phyloP scores from a whole-genome alignment of 2,797 vertebrate genomes.

The Dallia pectoralis region DNA sequence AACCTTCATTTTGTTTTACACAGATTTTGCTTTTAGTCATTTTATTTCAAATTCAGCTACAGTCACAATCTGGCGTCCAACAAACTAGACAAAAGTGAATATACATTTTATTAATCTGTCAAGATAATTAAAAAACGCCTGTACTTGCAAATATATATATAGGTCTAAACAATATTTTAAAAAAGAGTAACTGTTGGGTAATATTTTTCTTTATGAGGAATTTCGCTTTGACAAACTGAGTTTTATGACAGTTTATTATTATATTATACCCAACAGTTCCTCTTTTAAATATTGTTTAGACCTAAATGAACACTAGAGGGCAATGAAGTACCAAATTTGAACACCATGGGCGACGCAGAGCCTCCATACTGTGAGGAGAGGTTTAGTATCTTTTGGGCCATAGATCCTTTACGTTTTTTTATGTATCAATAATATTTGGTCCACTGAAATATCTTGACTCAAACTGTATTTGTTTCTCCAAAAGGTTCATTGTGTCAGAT shows the following conservation, averaged over 20 bases:
- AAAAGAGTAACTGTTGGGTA: no score
- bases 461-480: neutral
- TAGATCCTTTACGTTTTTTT: neutral
- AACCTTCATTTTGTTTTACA: neutral
- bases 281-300: neutral
- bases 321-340: conserved; percentile 20
- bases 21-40: neutral
- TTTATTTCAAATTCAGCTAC: no score
- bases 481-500: neutral
- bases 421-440: neutral
- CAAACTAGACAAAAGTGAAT: no score
- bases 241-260: no score
- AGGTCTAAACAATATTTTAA: no score
- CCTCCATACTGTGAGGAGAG: neutral
- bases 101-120: no score
- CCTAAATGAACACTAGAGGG: conserved; percentile 48
- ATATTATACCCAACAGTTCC: no score
- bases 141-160: no score
- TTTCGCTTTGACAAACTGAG: no score
- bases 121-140: no score
- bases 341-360: neutral
- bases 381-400: neutral
- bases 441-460: neutral
- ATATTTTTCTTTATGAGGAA: no score
- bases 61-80: no score